Base-by-base conservation (phyloP, 2,888 invertebrate species). In the Panzeria rudis region DNA sequence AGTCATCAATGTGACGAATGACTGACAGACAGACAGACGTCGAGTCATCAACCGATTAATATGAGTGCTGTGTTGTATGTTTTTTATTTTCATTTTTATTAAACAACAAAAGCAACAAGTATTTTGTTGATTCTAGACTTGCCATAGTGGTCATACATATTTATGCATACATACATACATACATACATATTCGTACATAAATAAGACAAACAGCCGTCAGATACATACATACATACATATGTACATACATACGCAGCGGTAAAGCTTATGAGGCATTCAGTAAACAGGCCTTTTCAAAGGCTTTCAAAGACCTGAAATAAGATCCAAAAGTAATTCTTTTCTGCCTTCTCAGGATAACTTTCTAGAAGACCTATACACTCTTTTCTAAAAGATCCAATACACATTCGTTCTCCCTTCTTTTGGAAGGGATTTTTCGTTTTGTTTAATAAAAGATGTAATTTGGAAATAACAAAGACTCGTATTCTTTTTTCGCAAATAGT, bases 1-100 rank as follows among this genome's bases (percentile, higher is more conserved):
- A 69, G 44, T 69, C 68, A 76, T 62, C 62, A 54, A 3, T 54
- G 29, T 71, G 38, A 71, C 38, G 54, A 76, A 54, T 62, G 38
- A 56, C 32, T 44, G 54, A 71, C 54, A 9, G 32, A 9, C 35
- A 5, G 29, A 29, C 35, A 47, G 62, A 52, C 35, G n/a, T 61
- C 52, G 59, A 75, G 75, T 75, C 75, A 75, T 75, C 68, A 81
- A 75, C 75, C 68, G 75, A 44, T 75, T 75, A 75, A 81, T 23
- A 61, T 44, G 41, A 35, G 17, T 35, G 13, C 3, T 41, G 15
- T n/a, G 13, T 54, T 20, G 35, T 52, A 8, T 29, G n/a, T 50
- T n/a, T 23, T n/a, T 15, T 47, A 50, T 69, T 29, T 20, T 61
- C 61, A 29, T 38, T 47, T 23, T 77, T 77, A 32, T 50, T 61